phyloP scores from a whole-genome alignment of 1,140 invertebrate species.

The Anoplophora glabripennis region DNA sequence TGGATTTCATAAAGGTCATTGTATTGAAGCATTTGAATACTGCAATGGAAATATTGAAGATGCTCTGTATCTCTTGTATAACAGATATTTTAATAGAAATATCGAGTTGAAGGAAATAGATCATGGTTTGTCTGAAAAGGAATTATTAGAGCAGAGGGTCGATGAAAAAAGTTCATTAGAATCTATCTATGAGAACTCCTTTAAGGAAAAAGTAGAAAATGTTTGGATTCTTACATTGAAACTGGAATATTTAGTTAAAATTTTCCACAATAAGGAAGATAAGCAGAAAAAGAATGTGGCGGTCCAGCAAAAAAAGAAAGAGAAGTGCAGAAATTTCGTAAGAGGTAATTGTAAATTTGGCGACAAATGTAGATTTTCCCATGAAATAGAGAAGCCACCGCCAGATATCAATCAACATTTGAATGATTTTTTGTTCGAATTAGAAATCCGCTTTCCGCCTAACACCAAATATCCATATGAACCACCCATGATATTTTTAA shows the following conservation, averaged over 20 bases:
- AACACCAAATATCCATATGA: slow-evolving; percentile 69
- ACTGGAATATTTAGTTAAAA: slow-evolving; percentile 63
- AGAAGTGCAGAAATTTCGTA: slow-evolving; percentile 65
- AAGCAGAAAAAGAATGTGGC: slow-evolving; percentile 20
- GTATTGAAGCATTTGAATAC: slow-evolving; percentile 65
- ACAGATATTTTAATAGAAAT: slow-evolving; percentile 63
- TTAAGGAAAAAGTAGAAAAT: slow-evolving; percentile 63
- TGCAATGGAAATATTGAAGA: slow-evolving; percentile 63
- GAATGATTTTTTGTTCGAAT: slow-evolving; percentile 53
- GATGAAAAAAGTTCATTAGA: slow-evolving; percentile 71
- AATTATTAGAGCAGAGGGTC: slow-evolving; percentile 59
- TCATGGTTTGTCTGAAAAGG: slow-evolving; percentile 50
- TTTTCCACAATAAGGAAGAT: slow-evolving; percentile 55
- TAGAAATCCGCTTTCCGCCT: slow-evolving; percentile 71
- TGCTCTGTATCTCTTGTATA: slow-evolving; percentile 65
- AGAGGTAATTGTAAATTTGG: slow-evolving; percentile 69
- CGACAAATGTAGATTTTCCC: slow-evolving; percentile 68
- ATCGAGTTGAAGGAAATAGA: slow-evolving; percentile 35
- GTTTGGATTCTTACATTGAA: slow-evolving; percentile 66
- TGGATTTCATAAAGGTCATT: slow-evolving; percentile 71
- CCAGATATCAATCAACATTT: slow-evolving; percentile 42
- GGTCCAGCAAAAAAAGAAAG: slow-evolving; percentile 55
- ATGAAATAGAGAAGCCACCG: slow-evolving; percentile 54
- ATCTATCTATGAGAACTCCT: slow-evolving; percentile 69
- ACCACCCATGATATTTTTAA: slow-evolving; percentile 65